Evolutionary conservation across 1,140 invertebrate species (phyloP).

Genomic region (Drosophila pallidifrons): DNA sequence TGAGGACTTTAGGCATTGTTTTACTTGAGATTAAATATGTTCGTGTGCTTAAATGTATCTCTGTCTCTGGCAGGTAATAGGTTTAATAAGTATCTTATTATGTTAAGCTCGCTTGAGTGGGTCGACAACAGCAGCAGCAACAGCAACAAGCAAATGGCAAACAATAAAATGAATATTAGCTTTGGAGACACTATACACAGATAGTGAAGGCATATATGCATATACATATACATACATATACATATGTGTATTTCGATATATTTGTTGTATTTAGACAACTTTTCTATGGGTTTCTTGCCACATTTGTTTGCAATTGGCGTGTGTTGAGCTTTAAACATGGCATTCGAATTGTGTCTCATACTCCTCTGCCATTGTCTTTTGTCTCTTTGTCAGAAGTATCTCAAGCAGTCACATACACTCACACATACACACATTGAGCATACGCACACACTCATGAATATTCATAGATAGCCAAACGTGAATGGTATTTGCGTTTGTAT

Average conservation of each 20-base stretch:
- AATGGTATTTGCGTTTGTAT: slow-evolving; percentile 53
- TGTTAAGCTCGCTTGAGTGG: slow-evolving; percentile 15
- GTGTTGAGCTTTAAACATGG: slow-evolving; percentile 68
- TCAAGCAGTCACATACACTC: slow-evolving; percentile 59
- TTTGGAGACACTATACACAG: background rate
- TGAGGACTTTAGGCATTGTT: background rate
- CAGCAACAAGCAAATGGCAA: slow-evolving; percentile 15
- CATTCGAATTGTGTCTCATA: slow-evolving; percentile 27
- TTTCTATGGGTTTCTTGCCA: slow-evolving; percentile 16
- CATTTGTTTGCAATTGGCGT: slow-evolving; percentile 56
- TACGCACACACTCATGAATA: slow-evolving; percentile 70
- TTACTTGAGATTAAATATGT: slow-evolving; percentile 1
- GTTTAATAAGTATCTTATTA: slow-evolving; percentile 30
- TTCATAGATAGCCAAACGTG: slow-evolving; percentile 60
- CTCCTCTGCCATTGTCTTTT: background rate
- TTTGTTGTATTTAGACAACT: slow-evolving; percentile 1
- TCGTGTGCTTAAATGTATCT: slow-evolving; percentile 13
- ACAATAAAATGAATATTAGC: slow-evolving; percentile 19
- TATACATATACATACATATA: background rate
- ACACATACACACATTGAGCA: slow-evolving; percentile 34
- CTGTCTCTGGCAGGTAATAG: slow-evolving; percentile 20
- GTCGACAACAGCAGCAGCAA: background rate
- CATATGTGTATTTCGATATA: background rate
- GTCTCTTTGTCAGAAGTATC: slow-evolving; percentile 61
- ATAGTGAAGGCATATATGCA: background rate